A percentile compares a stretch with the other conserved stretches of the same genome.
phyloP scores from a whole-genome alignment of 2,888 invertebrate species.

The Isotomurus palustris region DNA sequence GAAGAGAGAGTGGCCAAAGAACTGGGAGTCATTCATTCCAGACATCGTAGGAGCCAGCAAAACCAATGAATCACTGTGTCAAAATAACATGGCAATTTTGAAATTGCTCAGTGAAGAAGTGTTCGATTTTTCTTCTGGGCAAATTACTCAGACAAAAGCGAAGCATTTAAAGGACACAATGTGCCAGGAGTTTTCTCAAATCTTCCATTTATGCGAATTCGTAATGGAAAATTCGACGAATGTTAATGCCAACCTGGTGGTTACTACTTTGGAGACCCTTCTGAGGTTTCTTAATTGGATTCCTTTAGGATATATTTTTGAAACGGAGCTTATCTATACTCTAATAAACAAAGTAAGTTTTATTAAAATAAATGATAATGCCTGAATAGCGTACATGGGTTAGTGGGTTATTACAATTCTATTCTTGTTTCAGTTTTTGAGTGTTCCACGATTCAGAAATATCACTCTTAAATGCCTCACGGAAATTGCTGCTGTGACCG shows the following conservation, averaged over 20 bases:
- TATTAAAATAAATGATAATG: background rate
- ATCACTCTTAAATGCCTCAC: conserved; percentile 97
- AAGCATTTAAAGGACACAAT: conserved; percentile 99
- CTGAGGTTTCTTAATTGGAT: conserved; percentile 98
- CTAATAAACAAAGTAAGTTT: conserved; percentile 71
- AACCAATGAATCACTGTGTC: conserved; percentile 97
- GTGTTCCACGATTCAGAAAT: conserved; percentile 96
- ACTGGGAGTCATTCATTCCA: conserved; percentile 98
- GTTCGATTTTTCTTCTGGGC: conserved; percentile 96
- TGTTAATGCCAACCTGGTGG: conserved; percentile 92
- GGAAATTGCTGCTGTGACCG: conserved; percentile 91
- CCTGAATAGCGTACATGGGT: background rate
- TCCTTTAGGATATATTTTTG: conserved; percentile 99
- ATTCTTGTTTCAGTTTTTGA: conserved; percentile 65
- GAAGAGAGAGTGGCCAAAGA: conserved; percentile 99
- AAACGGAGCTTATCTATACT: conserved; percentile 92
- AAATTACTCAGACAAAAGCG: conserved; percentile 97
- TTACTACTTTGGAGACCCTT: conserved; percentile 91
- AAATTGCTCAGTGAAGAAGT: conserved; percentile 97
- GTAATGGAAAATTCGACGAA: conserved; percentile 98
- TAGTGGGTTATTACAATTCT: background rate
- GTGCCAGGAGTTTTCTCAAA: conserved; percentile 98
- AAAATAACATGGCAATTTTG: conserved; percentile 98
- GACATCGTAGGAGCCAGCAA: conserved; percentile 99
- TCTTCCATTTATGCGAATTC: conserved; percentile 96